phyloP scores from a whole-genome alignment of 2,113 vertebrate genomes.

The Synchiropus splendidus region DNA sequence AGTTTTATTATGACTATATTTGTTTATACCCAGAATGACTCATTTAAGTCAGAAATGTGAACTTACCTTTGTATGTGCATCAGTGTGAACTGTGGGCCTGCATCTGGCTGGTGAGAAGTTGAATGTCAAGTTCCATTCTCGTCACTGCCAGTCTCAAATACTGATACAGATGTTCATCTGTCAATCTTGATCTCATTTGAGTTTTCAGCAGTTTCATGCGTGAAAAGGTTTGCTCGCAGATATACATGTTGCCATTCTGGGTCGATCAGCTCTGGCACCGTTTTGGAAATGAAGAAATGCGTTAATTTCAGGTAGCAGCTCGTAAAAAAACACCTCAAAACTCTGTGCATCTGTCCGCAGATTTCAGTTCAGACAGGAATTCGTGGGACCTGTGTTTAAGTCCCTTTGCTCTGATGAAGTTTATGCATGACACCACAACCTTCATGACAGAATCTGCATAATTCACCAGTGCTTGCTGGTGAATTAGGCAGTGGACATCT shows the following conservation, averaged over 20 bases:
- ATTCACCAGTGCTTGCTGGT: slow-evolving; percentile 17
- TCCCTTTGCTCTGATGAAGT: slow-evolving; percentile 6
- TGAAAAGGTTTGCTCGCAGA: slow-evolving; percentile 10
- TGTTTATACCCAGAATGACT: slow-evolving; percentile 11
- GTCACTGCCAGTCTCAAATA: slow-evolving; percentile 16
- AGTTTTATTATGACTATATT: slow-evolving; percentile 11
- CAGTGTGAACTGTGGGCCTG: slow-evolving; percentile 13
- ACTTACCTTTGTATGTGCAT: slow-evolving; percentile 13
- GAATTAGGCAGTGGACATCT: slow-evolving; percentile 22
- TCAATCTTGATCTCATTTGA: slow-evolving; percentile 8
- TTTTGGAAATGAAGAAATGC: slow-evolving; percentile 7
- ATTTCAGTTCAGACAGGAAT: slow-evolving; percentile 12
- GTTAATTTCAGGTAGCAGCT: slow-evolving; percentile 16
- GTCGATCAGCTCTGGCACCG: too few relatives aligned
- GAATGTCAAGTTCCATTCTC: slow-evolving; percentile 17
- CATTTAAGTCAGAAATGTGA: slow-evolving; percentile 13
- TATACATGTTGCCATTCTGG: neutral
- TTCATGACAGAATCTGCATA: slow-evolving; percentile 11
- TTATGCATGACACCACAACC: slow-evolving; percentile 3
- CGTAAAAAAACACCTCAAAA: slow-evolving; percentile 4
- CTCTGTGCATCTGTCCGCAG: slow-evolving; percentile 5
- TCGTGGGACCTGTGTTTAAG: slow-evolving; percentile 14
- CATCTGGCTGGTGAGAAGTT: slow-evolving; percentile 14
- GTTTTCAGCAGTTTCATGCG: slow-evolving; percentile 12
- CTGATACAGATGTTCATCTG: slow-evolving; percentile 15